Evolutionary conservation across 2,797 vertebrate species (phyloP).

Genomic region (Syngnathus rostellatus): DNA sequence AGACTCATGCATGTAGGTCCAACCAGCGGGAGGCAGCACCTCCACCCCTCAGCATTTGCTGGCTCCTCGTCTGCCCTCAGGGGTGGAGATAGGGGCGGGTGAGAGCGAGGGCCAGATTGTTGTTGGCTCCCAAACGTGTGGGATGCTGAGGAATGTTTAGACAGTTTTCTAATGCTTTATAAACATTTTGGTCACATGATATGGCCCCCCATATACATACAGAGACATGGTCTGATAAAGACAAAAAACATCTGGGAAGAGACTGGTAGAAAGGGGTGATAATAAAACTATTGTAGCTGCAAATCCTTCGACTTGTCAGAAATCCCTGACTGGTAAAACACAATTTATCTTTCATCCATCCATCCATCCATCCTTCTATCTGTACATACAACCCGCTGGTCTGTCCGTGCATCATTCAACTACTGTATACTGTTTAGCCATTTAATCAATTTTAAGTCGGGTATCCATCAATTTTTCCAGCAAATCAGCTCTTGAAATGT

Average conservation of each 20-base stretch:
- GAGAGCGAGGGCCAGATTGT: conserved; percentile 23
- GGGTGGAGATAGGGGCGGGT: background rate
- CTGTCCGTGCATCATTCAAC: background rate
- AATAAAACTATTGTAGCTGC: background rate
- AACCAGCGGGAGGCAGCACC: background rate
- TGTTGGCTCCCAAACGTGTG: conserved; percentile 41
- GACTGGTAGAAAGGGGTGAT: conserved; percentile 5
- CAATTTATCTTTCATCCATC: background rate
- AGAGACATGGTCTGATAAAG: conserved; percentile 28
- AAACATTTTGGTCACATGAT: conserved; percentile 64
- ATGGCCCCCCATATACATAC: conserved; percentile 13
- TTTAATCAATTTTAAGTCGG: background rate
- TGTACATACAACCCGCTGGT: background rate
- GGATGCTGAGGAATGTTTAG: conserved; percentile 67
- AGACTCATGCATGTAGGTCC: background rate
- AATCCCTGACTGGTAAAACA: background rate
- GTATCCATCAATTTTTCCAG: background rate
- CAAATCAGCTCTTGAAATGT: background rate
- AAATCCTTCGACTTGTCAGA: background rate
- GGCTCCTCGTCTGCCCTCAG: conserved; percentile 11
- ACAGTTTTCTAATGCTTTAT: conserved; percentile 68
- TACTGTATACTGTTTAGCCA: no score
- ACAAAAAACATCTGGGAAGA: conserved; percentile 59
- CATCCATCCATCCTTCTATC: background rate
- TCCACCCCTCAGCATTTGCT: background rate